Percentiles rank a stretch among this genome's conserved stretches.
Evolutionary conservation across 2,113 vertebrate species (phyloP).

Genomic region (Hyperoodon ampullatus): DNA sequence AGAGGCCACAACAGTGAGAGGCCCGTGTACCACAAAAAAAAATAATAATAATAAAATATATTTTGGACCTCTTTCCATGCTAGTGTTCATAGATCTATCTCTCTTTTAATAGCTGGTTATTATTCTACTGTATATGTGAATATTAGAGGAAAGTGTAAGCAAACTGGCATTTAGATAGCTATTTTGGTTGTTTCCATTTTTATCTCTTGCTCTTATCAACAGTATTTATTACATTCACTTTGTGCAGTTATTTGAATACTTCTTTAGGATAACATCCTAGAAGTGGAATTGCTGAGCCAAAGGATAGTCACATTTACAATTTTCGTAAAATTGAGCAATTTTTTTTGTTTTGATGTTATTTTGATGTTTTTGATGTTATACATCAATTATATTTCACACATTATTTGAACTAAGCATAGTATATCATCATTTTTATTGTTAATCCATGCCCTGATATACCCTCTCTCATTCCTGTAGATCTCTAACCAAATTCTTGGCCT

Average conservation of each 20-base stretch:
- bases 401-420: neutral
- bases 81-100: neutral
- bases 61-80: neutral
- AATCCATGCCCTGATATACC: neutral
- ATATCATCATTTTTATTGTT: neutral
- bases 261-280: neutral
- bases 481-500: conserved; percentile 1
- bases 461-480: neutral
- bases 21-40: no score
- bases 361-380: neutral
- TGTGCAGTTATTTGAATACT: neutral
- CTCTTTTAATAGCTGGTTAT: neutral
- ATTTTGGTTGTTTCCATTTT: conserved; percentile 26
- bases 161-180: neutral
- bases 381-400: neutral
- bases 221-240: neutral
- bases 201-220: conserved; percentile 5
- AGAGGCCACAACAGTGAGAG: no score
- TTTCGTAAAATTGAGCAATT: neutral
- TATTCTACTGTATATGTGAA: neutral
- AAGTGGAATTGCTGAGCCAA: neutral
- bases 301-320: neutral
- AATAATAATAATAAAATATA: no score
- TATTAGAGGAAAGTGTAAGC: neutral
- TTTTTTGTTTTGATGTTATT: neutral